phyloP scores from a whole-genome alignment of 1,140 invertebrate species.

The Drosophila santomea region DNA sequence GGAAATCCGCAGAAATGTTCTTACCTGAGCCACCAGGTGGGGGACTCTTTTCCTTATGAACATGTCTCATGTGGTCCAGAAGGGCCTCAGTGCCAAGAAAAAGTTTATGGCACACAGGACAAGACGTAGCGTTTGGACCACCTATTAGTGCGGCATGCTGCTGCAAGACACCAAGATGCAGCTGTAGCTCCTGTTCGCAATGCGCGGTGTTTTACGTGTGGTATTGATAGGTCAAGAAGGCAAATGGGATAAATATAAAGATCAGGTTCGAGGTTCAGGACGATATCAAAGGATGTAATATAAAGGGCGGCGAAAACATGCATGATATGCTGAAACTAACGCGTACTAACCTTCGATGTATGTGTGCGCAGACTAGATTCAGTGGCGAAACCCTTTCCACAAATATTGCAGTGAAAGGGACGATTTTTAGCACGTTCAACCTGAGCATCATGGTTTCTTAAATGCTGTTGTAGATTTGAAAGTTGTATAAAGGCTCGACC shows the following conservation, averaged over 20 bases:
- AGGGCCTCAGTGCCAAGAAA: constrained; percentile 95
- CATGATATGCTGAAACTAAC: not conserved
- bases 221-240: constrained; percentile 23
- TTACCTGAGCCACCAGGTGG: constrained; percentile 95
- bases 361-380: constrained; percentile 97
- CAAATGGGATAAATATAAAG: constrained; percentile 11
- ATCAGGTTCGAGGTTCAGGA: constrained; percentile 9
- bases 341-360: constrained; percentile 95
- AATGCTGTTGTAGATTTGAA: constrained; percentile 98
- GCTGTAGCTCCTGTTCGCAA: constrained; percentile 90
- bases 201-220: constrained; percentile 12
- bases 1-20: constrained; percentile 55
- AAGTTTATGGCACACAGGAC: constrained; percentile 96
- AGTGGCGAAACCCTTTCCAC: constrained; percentile 98
- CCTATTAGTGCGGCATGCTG: constrained; percentile 96
- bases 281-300: constrained; percentile 19
- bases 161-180: constrained; percentile 94
- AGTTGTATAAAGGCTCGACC: constrained; percentile 98
- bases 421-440: constrained; percentile 97
- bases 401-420: constrained; percentile 98
- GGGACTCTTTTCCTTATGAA: constrained; percentile 93
- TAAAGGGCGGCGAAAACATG: constrained; percentile 24
- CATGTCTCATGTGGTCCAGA: constrained; percentile 98
- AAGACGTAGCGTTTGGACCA: constrained; percentile 94
- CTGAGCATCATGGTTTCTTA: constrained; percentile 98